Percentiles rank a stretch among this genome's conserved stretches.
Evolutionary conservation across 2,888 invertebrate genomes (phyloP).

Genomic region (Pandemis cinnamomeana): DNA sequence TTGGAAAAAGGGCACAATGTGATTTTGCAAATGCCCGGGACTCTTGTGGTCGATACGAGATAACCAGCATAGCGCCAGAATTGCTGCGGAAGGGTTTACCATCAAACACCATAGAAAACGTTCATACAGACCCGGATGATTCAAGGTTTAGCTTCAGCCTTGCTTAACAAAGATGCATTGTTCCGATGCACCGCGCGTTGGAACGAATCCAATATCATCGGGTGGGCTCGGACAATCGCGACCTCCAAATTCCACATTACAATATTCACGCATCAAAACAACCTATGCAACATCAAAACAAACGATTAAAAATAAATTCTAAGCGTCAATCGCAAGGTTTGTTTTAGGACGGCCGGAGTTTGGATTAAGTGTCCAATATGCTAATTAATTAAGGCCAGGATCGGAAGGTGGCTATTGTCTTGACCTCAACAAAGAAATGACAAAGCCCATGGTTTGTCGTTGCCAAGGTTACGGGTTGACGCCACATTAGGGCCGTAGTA

Average conservation of each 20-base stretch:
- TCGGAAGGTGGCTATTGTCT: conserved; percentile 72
- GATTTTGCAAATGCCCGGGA: too few relatives aligned
- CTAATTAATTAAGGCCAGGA: conserved; percentile 73
- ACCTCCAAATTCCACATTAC: conserved; percentile 83
- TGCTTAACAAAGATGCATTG: conserved; percentile 80
- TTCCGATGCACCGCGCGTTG: conserved; percentile 70
- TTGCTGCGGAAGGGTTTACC: not conserved
- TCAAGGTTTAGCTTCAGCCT: conserved; percentile 67
- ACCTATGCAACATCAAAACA: conserved; percentile 47
- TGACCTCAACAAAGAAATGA: conserved; percentile 79
- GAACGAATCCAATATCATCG: conserved; percentile 83
- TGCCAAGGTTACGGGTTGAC: conserved; percentile 75
- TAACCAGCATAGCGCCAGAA: not conserved
- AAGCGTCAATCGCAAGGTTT: conserved; percentile 25
- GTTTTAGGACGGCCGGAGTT: conserved; percentile 39
- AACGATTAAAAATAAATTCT: conserved; percentile 44
- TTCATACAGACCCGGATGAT: conserved; percentile 46
- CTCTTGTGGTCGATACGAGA: too few relatives aligned
- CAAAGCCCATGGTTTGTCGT: conserved; percentile 61
- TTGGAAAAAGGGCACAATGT: too few relatives aligned
- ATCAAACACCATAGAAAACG: conserved; percentile 24
- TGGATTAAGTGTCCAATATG: conserved; percentile 51
- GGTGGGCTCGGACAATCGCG: conserved; percentile 66
- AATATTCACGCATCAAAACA: conserved; percentile 58
- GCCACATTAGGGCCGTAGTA: conserved; percentile 56